phyloP scores from a whole-genome alignment of 1,140 invertebrate genomes.

The Aphaenogaster rudis region DNA sequence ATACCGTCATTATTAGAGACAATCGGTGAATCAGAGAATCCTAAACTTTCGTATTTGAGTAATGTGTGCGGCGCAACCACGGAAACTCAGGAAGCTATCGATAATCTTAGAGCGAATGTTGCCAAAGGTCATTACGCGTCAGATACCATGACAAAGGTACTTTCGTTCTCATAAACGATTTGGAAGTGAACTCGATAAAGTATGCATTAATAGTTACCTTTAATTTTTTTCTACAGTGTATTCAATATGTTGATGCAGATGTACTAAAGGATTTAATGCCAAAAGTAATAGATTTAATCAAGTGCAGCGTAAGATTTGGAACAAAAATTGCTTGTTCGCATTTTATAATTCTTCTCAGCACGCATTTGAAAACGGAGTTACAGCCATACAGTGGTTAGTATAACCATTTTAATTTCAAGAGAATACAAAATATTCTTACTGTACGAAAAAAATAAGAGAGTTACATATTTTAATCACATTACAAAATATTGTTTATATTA shows the following conservation, averaged over 20 bases:
- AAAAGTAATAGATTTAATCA: slow-evolving; percentile 93
- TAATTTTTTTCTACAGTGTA: slow-evolving; percentile 89
- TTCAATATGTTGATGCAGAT: slow-evolving; percentile 93
- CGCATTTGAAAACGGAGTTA: slow-evolving; percentile 87
- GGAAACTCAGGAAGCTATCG: slow-evolving; percentile 91
- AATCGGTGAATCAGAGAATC: slow-evolving; percentile 94
- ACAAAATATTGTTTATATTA: slow-evolving; percentile 35
- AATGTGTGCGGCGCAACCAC: slow-evolving; percentile 90
- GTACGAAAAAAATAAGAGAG: neutral
- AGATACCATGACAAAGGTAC: slow-evolving; percentile 91
- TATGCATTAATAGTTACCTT: slow-evolving; percentile 1
- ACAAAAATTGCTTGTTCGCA: slow-evolving; percentile 95
- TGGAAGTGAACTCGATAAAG: neutral
- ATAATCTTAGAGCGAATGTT: slow-evolving; percentile 91
- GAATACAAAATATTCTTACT: neutral
- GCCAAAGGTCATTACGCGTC: slow-evolving; percentile 95
- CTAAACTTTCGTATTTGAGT: slow-evolving; percentile 93
- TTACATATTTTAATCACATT: neutral
- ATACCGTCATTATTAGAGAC: slow-evolving; percentile 95
- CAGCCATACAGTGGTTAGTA: slow-evolving; percentile 89
- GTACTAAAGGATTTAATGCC: slow-evolving; percentile 93
- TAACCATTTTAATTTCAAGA: slow-evolving; percentile 16
- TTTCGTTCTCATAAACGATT: slow-evolving; percentile 15
- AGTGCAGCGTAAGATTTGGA: slow-evolving; percentile 92
- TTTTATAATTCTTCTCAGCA: slow-evolving; percentile 92